phyloP scores from a whole-genome alignment of 2,797 vertebrate genomes.

The Aplochiton taeniatus region DNA sequence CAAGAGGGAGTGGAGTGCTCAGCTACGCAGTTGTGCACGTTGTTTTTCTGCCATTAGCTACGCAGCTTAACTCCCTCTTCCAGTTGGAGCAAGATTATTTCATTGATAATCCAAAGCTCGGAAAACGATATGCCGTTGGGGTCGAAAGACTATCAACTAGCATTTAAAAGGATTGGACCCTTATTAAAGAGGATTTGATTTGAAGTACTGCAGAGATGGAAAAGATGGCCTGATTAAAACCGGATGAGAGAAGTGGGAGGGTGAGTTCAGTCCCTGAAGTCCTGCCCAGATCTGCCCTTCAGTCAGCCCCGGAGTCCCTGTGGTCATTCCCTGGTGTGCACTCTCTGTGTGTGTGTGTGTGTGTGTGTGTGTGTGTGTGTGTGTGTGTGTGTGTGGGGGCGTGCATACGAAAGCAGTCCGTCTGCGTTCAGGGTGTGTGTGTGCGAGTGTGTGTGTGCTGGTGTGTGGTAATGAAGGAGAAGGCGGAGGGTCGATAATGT shows the following conservation, averaged over 20 bases:
- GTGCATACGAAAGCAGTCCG: neutral
- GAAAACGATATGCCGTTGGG: too few species aligned
- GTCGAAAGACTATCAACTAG: too few species aligned
- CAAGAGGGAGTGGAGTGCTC: too few species aligned
- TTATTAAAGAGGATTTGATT: neutral
- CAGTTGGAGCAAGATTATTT: too few species aligned
- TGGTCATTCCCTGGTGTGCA: conserved; percentile 34
- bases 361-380: neutral
- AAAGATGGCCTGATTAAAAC: conserved; percentile 57
- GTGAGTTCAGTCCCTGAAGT: conserved; percentile 40
- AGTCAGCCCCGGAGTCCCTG: neutral
- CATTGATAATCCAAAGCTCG: too few species aligned
- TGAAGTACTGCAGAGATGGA: conserved; percentile 49
- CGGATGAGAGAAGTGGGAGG: conserved; percentile 5
- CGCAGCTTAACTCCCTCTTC: too few species aligned
- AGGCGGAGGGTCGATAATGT: conserved; percentile 51
- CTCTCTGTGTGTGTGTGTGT: neutral
- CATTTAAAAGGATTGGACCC: too few species aligned
- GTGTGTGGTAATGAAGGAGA: conserved; percentile 20
- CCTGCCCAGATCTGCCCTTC: conserved; percentile 52
- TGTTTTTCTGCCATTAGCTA: too few species aligned
- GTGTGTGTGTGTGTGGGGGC: neutral
- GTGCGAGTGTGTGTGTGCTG: conserved; percentile 20
- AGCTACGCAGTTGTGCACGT: too few species aligned
- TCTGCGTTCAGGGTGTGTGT: neutral